Evolutionary conservation across 2,888 invertebrate genomes (phyloP), one percentile per base, ranked within the genome.

Genomic region (Scaeva pyrastri): DNA sequence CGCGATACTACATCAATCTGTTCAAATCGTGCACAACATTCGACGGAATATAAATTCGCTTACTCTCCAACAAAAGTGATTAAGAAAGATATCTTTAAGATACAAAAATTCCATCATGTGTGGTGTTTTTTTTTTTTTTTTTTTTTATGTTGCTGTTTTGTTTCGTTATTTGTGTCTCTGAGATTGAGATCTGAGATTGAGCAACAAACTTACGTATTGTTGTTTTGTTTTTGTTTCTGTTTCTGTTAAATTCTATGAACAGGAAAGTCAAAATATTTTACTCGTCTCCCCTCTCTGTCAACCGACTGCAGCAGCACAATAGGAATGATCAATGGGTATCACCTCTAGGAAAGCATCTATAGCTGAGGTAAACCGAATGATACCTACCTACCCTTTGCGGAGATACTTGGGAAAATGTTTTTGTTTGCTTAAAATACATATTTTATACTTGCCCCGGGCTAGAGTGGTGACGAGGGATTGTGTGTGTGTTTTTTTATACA

Each of bases 1-100:
- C 82, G 77, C 70, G 26, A 70, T 82, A 86, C 86, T 86, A 77
- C 82, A 86, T 86, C 86, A 86, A 86, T 86, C 82, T 74, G 86
- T 78, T 78, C 50, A 74, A 78, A 82, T 86, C 86, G 86, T 86
- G 86, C 86, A 66, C 66, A 74, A 45, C 74, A 73, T 85, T 85
- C 76, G 84, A 80, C 82, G 77, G 77, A 73, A 70, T 78, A 86
- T 82, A 64, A 77, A 86, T 77, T 66, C 48, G 73, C 56, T 80
- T 55, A 62, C 56, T 41, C 73, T 50, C 73, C 68, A 52, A 23
- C 26, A 70, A 78, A 82, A 86, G 82, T 74, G 86, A 86, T 86
- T 86, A 86, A 82, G 73, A 74, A 60, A 50, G 58, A 31, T 55
- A 70, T 75, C 50, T 50, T 50, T 41, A 21, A 77, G 48, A 82